Percentiles rank a stretch among this genome's conserved stretches.
Evolutionary conservation across 2,113 vertebrate genomes (phyloP).

Genomic region (Prolemur simus): DNA sequence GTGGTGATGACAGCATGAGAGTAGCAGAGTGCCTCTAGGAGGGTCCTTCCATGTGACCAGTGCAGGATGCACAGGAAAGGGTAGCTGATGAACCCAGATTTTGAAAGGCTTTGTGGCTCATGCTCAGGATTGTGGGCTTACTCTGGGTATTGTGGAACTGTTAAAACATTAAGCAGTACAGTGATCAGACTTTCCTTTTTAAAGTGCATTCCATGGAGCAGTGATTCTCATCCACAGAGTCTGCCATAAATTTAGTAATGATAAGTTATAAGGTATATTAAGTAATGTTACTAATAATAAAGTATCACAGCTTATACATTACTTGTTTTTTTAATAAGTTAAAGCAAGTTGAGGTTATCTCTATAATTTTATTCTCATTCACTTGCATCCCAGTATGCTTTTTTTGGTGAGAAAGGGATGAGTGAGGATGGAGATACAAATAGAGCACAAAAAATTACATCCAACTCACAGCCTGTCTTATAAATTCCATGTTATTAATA

Average conservation of each 20-base stretch:
- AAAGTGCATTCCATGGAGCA: neutral
- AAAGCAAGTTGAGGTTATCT: neutral
- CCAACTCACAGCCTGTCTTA: neutral
- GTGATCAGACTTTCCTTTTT: slow-evolving; percentile 42
- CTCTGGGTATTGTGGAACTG: neutral
- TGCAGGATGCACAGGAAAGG: neutral
- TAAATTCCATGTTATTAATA: neutral
- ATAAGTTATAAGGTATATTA: neutral
- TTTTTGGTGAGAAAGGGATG: slow-evolving; percentile 34
- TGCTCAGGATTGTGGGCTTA: neutral
- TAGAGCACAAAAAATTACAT: neutral
- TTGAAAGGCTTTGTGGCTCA: neutral
- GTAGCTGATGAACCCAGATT: neutral
- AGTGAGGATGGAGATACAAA: neutral
- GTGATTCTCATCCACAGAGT: neutral
- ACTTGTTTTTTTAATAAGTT: neutral
- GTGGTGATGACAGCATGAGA: neutral
- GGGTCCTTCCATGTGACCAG: neutral
- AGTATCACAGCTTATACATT: slow-evolving; percentile 1
- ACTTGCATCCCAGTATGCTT: neutral
- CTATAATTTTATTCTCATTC: neutral
- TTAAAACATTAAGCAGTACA: neutral
- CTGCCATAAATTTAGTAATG: neutral
- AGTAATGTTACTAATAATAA: slow-evolving; percentile 3
- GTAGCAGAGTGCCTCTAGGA: neutral